phyloP scores from a whole-genome alignment of 2,113 vertebrate species.

The Nettapus auritus region DNA sequence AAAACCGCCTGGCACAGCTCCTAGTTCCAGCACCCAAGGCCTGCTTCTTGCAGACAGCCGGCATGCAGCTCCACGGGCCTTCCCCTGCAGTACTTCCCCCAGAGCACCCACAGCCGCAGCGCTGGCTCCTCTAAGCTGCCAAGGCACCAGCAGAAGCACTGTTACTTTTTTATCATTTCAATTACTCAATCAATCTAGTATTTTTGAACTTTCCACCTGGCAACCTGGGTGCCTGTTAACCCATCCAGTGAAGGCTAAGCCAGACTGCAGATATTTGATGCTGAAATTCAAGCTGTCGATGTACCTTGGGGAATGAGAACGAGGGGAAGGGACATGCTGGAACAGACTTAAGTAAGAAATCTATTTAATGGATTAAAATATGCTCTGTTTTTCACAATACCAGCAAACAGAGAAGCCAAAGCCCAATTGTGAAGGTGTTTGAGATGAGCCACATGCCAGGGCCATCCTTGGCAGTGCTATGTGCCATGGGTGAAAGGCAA shows the following conservation, averaged over 20 bases:
- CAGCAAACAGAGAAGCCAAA: not conserved
- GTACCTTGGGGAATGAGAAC: not conserved
- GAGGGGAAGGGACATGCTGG: not conserved
- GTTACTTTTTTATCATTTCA: not conserved
- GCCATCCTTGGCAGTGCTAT: not conserved
- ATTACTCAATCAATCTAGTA: not conserved
- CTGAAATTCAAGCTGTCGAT: not conserved
- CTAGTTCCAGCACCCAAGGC: fast-evolving
- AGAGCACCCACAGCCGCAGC: not conserved
- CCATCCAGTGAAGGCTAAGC: not conserved
- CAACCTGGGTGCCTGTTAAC: too few species aligned
- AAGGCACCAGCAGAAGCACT: not conserved
- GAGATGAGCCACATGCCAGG: not conserved
- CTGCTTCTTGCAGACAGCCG: fast-evolving
- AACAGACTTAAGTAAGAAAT: not conserved
- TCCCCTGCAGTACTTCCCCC: not conserved
- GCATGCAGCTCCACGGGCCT: fast-evolving
- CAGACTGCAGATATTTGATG: not conserved
- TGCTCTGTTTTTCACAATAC: not conserved
- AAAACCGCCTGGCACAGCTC: not conserved
- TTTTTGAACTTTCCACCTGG: not conserved
- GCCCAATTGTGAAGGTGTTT: not conserved
- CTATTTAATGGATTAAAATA: not conserved
- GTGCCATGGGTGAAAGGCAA: not conserved
- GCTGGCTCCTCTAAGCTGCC: not conserved